Base-by-base conservation (phyloP, 2,113 vertebrate genomes). In the Sula dactylatra region DNA sequence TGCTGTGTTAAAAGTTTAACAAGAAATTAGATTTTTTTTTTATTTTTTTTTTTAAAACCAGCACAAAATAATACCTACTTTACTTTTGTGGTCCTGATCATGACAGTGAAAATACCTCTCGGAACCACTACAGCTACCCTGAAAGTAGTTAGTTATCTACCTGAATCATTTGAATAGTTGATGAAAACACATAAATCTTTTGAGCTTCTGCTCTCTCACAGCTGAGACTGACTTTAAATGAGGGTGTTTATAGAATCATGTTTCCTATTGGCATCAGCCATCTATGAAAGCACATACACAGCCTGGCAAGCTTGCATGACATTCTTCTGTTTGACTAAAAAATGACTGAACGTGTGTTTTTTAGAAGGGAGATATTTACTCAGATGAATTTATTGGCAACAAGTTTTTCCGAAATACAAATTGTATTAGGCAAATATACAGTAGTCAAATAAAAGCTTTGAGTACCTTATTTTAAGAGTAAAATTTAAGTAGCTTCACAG, bases 341-440 rank as follows among this genome's bases (percentile, higher is more conserved):
- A 84, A 27, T 24, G 6, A 40, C 16, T 16, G 8, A 78, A 61
- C 0, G 0, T 6, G 8, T 38, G 10, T 0, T 50, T 69, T 81
- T 54, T 25, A 10, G 17, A 44, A 76, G 15, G 10, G 6, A 65
- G 44, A 36, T 31, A 61, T 78, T 77, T 52, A 61, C 24, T 9
- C 45, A 59, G 27, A 25, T 32, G 2, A 65, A 81, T 49, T 47
- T 42, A 42, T 6, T n/a, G 9, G 31, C 52, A 88, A 27, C 32
- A 24, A n/a, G 21, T 27, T 67, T 69, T 84, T 54, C 65, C 55
- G 56, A 82, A 79, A 71, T 27, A 66, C 4, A 34, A 47, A 20
- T 0, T 10, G 19, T 19, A 19, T 13, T 7, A 42, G 76, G n/a
- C n/a, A 86, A 62, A 80, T 47, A 74, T 4, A 55, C 4, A n/a